Evolutionary conservation across 2,797 vertebrate species (phyloP).

Genomic region (Sebastes diploproa): DNA sequence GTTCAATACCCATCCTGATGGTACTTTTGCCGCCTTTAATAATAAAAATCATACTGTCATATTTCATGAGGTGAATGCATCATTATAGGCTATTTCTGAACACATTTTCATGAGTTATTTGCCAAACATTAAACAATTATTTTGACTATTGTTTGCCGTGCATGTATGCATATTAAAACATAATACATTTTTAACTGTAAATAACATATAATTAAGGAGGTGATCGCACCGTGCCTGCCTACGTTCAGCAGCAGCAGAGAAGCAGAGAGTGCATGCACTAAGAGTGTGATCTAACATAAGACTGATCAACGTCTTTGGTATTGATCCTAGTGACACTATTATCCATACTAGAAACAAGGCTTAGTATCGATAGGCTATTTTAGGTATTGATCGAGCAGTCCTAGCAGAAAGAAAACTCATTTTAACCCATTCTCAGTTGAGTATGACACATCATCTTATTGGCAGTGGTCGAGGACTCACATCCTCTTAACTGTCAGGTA

Average conservation of each 20-base stretch:
- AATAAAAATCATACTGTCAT: neutral
- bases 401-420: neutral
- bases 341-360: neutral
- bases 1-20: neutral
- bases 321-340: neutral
- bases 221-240: neutral
- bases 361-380: neutral
- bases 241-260: neutral
- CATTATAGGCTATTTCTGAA: neutral
- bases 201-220: neutral
- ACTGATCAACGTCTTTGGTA: neutral
- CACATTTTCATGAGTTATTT: neutral
- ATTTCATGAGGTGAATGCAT: neutral
- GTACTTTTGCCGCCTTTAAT: rapidly evolving
- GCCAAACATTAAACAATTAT: neutral
- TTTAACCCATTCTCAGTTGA: neutral
- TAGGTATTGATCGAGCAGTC: neutral
- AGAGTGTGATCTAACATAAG: neutral
- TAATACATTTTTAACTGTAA: neutral
- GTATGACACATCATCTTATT: neutral
- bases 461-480: neutral
- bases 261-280: neutral
- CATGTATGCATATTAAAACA: neutral
- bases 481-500: neutral
- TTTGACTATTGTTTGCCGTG: neutral